Conservation (phyloP, 2,888 invertebrate genomes). For the Rhagophthalmus giganteus region DNA sequence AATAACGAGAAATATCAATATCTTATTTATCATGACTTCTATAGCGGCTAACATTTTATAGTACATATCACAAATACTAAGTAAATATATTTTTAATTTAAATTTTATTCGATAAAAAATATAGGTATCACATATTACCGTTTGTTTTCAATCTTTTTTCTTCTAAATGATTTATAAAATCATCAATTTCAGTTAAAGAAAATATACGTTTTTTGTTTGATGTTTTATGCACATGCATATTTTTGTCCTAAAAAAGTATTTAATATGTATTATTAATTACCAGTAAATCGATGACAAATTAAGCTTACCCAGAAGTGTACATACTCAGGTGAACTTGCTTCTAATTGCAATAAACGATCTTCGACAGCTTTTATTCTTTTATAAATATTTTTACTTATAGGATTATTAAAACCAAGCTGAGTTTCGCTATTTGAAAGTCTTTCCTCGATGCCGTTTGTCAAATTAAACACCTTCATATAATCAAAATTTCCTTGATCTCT, state of each 20-base stretch:
- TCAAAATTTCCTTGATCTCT: conserved; percentile 55
- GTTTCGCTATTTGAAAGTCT: conserved; percentile 67
- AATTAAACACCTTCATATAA: conserved; percentile 56
- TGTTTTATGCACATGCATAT: conserved; percentile 30
- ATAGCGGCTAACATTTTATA: no score
- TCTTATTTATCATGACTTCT: no score
- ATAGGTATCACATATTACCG: no score
- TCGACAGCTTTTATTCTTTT: conserved; percentile 73
- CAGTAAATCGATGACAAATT: conserved; percentile 1
- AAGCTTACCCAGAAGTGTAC: conserved; percentile 59
- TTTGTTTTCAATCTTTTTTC: conserved; percentile 29
- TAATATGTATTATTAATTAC: neutral
- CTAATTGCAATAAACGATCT: conserved; percentile 70
- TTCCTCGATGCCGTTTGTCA: conserved; percentile 65
- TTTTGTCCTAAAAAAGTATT: conserved; percentile 41
- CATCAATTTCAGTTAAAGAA: conserved; percentile 47
- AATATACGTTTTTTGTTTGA: conserved; percentile 47
- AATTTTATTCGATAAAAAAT: no score
- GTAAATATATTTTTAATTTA: no score
- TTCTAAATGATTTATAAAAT: conserved; percentile 46
- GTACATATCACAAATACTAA: no score
- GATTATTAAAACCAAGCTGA: conserved; percentile 60
- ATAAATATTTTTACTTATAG: conserved; percentile 67
- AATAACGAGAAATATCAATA: no score
- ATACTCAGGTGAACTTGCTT: conserved; percentile 82